Conservation (phyloP, 2,113 vertebrate genomes). For the Camelus dromedarius region DNA sequence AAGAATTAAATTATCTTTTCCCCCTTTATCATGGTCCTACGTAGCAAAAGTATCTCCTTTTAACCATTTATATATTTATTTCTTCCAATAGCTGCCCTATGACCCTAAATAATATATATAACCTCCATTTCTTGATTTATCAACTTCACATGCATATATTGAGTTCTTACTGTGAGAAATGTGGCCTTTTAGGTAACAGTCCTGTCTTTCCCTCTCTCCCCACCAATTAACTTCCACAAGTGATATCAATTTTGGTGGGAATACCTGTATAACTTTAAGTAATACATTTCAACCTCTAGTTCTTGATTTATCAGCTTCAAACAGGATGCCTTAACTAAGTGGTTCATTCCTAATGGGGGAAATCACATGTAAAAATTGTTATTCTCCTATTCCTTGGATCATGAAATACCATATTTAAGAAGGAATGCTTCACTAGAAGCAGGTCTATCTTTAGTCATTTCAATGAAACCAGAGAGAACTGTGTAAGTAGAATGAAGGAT, state of each 20-base stretch:
- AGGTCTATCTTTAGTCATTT: slow-evolving; percentile 1
- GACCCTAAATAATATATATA: background rate
- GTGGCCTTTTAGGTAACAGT: background rate
- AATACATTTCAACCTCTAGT: slow-evolving; percentile 42
- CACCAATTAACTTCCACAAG: background rate
- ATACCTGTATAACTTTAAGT: background rate
- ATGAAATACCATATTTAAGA: slow-evolving; percentile 59
- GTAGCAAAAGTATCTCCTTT: background rate
- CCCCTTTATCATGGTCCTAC: background rate
- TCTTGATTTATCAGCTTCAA: slow-evolving; percentile 57
- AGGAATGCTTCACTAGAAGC: slow-evolving; percentile 30
- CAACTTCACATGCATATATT: background rate
- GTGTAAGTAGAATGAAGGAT: background rate
- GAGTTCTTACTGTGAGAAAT: background rate
- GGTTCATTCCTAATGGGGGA: slow-evolving; percentile 27
- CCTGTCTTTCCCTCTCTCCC: background rate
- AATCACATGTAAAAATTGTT: slow-evolving; percentile 60
- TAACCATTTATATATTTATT: background rate
- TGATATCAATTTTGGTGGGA: background rate
- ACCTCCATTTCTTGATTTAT: slow-evolving; percentile 30
- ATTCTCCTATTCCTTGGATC: slow-evolving; percentile 53
- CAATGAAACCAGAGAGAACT: slow-evolving; percentile 37
- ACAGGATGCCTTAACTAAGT: background rate
- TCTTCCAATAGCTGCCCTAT: background rate
- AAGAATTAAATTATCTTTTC: background rate